Evolutionary conservation across 2,888 invertebrate genomes (phyloP), one percentile per base, ranked within the genome.

Genomic region (Aphrophora alni): DNA sequence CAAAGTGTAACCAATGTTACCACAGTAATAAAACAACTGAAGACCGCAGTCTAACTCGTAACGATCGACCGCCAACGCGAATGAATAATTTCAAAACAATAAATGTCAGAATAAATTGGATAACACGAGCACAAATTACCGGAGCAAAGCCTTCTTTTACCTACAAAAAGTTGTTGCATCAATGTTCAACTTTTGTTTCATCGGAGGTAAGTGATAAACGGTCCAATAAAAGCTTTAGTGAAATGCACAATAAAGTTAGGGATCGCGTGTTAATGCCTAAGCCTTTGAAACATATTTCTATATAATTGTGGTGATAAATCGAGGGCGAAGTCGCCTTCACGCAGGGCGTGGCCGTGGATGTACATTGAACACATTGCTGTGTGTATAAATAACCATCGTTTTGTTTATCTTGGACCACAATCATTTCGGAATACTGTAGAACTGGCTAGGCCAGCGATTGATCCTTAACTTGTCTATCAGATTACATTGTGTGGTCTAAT

Each of bases 81-180:
- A 59, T 59, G 59, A 59, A 59, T 59, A 59, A 59, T 59, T 59
- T 59, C 21, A 21, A 59, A 59, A 59, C 59, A 59, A 59, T 59
- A 59, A 59, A 59, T 59, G 59, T 59, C 59, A 10, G 59, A 59
- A 21, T 59, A 59, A 59, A 59, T 59, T 21, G 59, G 59, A 21
- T 1, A 59, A 59, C 21, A 8, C 4, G 59, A 5, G 59, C 59
- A 59, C 21, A n/a, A 44, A 59, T 59, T 21, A 2, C 59, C 59
- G 59, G 44, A 5, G 44, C 14, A 10, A 10, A n/a, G n/a, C n/a
- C n/a, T n/a, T n/a, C n/a, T n/a, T n/a, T n/a, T n/a, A 5, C 14
- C 12, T 21, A 5, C 2, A 12, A n/a, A 59, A 59, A 59, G 21
- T 21, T 3, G 59, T 59, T 21, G 59, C 59, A 21, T 59, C 59